phyloP scores from a whole-genome alignment of 2,797 vertebrate genomes.

The Nasua narica region DNA sequence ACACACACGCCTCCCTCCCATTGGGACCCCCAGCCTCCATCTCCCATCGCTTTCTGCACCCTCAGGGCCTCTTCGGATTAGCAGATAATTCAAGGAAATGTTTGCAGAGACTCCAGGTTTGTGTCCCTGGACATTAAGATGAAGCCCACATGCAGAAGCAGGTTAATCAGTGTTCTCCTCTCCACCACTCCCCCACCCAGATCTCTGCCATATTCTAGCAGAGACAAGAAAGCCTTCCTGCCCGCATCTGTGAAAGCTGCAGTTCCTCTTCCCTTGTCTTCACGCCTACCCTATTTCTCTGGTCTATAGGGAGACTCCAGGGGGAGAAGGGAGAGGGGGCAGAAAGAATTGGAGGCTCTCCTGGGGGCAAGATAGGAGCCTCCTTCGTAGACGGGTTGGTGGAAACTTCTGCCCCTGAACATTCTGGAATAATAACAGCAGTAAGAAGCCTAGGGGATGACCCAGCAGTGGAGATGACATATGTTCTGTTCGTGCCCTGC shows the following conservation, averaged over 20 bases:
- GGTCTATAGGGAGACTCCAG: not conserved
- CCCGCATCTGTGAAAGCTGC: not conserved
- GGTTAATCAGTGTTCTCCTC: conserved; percentile 5
- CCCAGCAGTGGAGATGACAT: not conserved
- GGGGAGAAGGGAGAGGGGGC: not conserved
- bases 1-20: not conserved
- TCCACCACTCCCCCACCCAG: not conserved
- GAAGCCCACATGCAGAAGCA: not conserved
- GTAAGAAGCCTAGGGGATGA: not conserved
- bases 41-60: not conserved
- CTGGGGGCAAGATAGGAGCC: not conserved
- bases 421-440: conserved; percentile 16
- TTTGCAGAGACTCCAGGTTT: not conserved
- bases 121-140: not conserved
- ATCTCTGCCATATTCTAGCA: not conserved
- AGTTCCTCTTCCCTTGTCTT: not conserved
- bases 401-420: not conserved
- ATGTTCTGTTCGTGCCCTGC: not conserved
- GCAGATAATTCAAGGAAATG: conserved; percentile 6
- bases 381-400: not conserved
- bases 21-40: not conserved
- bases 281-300: not conserved
- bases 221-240: not conserved
- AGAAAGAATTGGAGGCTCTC: not conserved
- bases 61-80: not conserved